Base-by-base conservation (phyloP, 2,797 vertebrate genomes). In the Paguma larvata region DNA sequence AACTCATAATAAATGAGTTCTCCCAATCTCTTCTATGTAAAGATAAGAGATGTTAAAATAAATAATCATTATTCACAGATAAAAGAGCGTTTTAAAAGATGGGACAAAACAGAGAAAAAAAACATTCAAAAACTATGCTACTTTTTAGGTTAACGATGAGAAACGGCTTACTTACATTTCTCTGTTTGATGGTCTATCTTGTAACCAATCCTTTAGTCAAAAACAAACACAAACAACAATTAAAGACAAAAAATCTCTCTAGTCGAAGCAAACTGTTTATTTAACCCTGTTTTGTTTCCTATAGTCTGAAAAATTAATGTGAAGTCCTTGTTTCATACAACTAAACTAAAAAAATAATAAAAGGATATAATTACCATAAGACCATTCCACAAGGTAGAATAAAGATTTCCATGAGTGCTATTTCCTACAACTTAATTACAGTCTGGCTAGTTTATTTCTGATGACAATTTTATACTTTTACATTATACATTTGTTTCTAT, bases 121-220 rank as follows among this genome's bases (percentile, higher is more conserved):
- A 82, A 53, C 41, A 86, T 62, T 88, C 14, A 84, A 5, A 85
- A 84, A 89, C 23, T 72, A 77, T 41, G 46, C 68, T 85, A 94
- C 10, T 92, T 94, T 85, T 90, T 14, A 87, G 68, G 27, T 10
- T 85, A 95, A 92, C 7, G 1, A 75, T 19, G 44, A 92, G 88
- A 79, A 92, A 97, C 93, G 27, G 48, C 15, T 98, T 98, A 99
- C 99, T 99, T 98, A 99, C 99, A 99, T 98, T 97, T 99, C 99
- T 98, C 98, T 99, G 97, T 99, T 99, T 88, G 99, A 99, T 48
- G 99, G 99, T 98, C 99, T 99, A 92, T 99, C 99, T 98, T 99
- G 99, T 97, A 99, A 98, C 99, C 99, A 99, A 97, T 99, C 99
- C 99, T 99, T 98, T n/a, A 98, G 97, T 96, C 51, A 93, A 97